Percentiles rank a stretch among this genome's conserved stretches.
These are phyloP conservation scores for Dasysyrphus albostriatus DNA, from an alignment of 2,888 invertebrate species.

Conservation along the genomic window DNA sequence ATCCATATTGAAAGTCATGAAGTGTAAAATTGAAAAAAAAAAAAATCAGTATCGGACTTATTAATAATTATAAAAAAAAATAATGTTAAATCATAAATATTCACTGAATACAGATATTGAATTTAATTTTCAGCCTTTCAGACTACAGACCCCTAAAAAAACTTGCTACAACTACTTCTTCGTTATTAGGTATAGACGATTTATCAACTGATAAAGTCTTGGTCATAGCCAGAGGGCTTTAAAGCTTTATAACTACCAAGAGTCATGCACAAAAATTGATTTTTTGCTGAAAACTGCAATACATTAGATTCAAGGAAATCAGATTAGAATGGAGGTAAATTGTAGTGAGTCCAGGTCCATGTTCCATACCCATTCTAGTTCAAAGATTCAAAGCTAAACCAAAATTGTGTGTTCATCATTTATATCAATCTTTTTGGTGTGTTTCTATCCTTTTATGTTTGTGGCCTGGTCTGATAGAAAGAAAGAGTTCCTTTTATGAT, in stretches of 20 bases:
- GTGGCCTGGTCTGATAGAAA: not conserved
- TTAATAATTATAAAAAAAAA: not conserved
- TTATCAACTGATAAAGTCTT: constrained; percentile 14
- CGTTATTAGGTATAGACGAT: constrained; percentile 6
- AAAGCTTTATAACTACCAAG: not conserved
- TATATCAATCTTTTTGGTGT: constrained; percentile 25
- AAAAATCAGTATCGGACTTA: constrained; percentile 2
- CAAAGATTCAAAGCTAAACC: not conserved
- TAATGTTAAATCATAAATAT: not conserved
- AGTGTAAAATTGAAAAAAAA: not conserved
- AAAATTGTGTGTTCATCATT: constrained; percentile 16
- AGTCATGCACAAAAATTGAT: constrained; percentile 16
- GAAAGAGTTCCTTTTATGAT: constrained; percentile 16
- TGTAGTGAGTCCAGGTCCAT: not conserved
- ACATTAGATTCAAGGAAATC: constrained; percentile 10
- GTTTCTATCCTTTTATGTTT: not conserved
- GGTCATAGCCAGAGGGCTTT: not conserved
- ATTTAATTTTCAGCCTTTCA: constrained; percentile 29
- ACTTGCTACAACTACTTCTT: not conserved
- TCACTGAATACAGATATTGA: not conserved
- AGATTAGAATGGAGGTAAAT: constrained; percentile 17
- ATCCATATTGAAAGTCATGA: not conserved
- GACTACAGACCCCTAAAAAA: not conserved
- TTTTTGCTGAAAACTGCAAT: constrained; percentile 4
- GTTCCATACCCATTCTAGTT: not conserved